Conservation (phyloP, 1,140 invertebrate genomes). For the Planococcus citri region DNA sequence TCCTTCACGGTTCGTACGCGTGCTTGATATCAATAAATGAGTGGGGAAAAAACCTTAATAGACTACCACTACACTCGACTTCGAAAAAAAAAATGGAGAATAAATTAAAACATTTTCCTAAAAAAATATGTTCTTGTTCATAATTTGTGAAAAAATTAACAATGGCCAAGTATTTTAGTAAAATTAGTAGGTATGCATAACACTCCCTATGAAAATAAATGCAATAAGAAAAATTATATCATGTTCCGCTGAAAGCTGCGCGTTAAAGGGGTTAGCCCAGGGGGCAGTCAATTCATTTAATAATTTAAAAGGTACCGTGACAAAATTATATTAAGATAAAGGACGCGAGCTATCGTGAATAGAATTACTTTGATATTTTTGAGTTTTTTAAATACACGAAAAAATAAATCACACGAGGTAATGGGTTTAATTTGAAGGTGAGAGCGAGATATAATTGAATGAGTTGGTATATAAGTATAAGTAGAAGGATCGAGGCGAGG, state of each 20-base stretch:
- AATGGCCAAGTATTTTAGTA: not conserved
- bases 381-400: not conserved
- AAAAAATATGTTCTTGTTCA: not conserved
- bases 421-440: not conserved
- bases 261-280: too few relatives aligned
- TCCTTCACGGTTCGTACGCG: too few relatives aligned
- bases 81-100: not conserved
- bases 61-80: not conserved
- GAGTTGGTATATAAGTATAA: not conserved
- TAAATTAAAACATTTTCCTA: not conserved
- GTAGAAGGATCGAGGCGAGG: too few relatives aligned
- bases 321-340: not conserved
- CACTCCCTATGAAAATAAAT: not conserved
- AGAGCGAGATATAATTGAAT: not conserved
- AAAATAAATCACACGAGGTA: not conserved
- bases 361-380: not conserved
- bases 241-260: not conserved
- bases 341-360: not conserved
- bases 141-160: not conserved
- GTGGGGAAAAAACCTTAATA: not conserved
- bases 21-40: not conserved
- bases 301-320: conserved; percentile 1
- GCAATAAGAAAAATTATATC: not conserved
- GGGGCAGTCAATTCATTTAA: not conserved
- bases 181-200: not conserved